Conservation (phyloP, 2,888 invertebrate genomes). For the Suillia variegata region DNA sequence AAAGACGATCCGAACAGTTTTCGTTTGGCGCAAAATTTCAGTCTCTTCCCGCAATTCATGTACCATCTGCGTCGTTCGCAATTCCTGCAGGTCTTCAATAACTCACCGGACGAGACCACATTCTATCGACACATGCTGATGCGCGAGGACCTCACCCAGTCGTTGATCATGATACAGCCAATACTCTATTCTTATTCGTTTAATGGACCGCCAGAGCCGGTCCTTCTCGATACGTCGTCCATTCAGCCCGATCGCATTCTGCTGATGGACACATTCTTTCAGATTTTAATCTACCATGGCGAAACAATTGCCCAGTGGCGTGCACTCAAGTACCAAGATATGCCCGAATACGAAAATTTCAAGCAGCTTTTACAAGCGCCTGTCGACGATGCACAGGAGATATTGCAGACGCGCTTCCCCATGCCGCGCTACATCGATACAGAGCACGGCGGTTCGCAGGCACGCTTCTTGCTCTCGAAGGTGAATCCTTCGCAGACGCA, state of each 20-base stretch:
- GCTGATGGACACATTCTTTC: constrained; percentile 99
- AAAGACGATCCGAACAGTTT: constrained; percentile 98
- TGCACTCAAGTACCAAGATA: constrained; percentile 92
- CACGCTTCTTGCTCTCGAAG: constrained; percentile 96
- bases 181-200: constrained; percentile 98
- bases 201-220: constrained; percentile 96
- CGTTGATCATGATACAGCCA: constrained; percentile 99
- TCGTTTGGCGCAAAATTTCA: constrained; percentile 94
- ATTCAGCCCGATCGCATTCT: constrained; percentile 97
- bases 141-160: constrained; percentile 96
- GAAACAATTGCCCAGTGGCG: constrained; percentile 99
- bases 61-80: constrained; percentile 97
- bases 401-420: constrained; percentile 93
- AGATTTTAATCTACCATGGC: constrained; percentile 98
- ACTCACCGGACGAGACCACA: constrained; percentile 99
- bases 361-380: constrained; percentile 91
- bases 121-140: constrained; percentile 98
- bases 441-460: constrained; percentile 99
- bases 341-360: constrained; percentile 97
- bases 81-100: constrained; percentile 99
- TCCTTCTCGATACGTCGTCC: constrained; percentile 94
- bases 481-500: constrained; percentile 99
- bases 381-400: constrained; percentile 96
- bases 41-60: constrained; percentile 99
- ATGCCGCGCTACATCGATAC: constrained; percentile 99